Base-by-base conservation (phyloP, 1,140 invertebrate species). In the Anastrepha ludens region DNA sequence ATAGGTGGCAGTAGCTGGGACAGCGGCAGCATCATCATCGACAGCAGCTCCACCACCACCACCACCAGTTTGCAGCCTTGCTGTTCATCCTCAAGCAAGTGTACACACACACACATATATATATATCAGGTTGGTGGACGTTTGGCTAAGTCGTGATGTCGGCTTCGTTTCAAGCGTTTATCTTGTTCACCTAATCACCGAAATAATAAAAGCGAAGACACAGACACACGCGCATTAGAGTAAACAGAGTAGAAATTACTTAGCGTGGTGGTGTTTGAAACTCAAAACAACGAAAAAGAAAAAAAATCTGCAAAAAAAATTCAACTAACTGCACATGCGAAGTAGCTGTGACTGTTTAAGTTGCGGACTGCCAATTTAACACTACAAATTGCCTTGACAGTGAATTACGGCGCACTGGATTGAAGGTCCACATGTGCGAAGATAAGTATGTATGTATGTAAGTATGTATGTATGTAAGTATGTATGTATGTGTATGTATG, bases 331-430 rank as follows among this genome's bases (percentile, higher is more conserved):
- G 74, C 74, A 55, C 74, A 50, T 81, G 20, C 74, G n/a, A 74
- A 13, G 13, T 74, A 47, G 29, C 15, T 15, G 64, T 74, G 13
- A 9, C 44, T 11, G 74, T n/a, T 39, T 29, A 29, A 39, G 6
- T 15, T 13, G n/a, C 7, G 7, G 60, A 55, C 55, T 55, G 74
- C 74, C 20, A 81, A 81, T 81, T 81, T 50, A 81, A 81, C 74
- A 81, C 74, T 81, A 81, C 74, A 81, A 81, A 81, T 81, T 81
- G 74, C 74, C 74, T 81, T 81, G 74, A 81, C 74, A 81, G 47
- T 81, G 74, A 81, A 81, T 81, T 81, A 81, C 29, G 29, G 29
- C 0, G 29, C 29, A 29, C 1, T 29, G 29, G 29, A 29, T 29
- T 29, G 29, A 29, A 29, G 29, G 29, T 29, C 29, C 29, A 29